Conservation (phyloP, 1,140 invertebrate genomes). For the Matsumurasca onukii region DNA sequence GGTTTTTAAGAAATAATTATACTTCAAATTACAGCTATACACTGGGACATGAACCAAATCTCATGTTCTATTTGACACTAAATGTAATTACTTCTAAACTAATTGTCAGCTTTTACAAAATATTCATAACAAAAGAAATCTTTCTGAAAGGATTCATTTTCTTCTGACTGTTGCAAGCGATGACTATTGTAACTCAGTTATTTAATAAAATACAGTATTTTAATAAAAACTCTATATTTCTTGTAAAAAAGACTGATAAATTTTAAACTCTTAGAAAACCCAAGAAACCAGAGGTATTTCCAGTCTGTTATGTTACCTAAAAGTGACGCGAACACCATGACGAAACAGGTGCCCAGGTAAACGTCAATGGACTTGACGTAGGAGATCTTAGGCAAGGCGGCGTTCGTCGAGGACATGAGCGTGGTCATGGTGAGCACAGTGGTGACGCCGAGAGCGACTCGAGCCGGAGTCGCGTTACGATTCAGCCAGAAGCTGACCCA, state of each 20-base stretch:
- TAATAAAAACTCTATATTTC: conserved; percentile 36
- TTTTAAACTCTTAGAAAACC: neutral
- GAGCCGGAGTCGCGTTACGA: conserved; percentile 93
- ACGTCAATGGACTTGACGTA: conserved; percentile 99
- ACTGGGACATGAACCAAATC: too few relatives aligned
- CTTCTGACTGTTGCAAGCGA: too few relatives aligned
- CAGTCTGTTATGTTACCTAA: conserved; percentile 65
- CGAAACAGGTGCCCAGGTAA: conserved; percentile 96
- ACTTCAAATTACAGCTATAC: too few relatives aligned
- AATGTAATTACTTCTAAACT: too few relatives aligned
- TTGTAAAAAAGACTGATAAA: neutral
- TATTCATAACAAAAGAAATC: too few relatives aligned
- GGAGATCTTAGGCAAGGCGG: conserved; percentile 95
- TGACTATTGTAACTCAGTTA: neutral
- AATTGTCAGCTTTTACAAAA: too few relatives aligned
- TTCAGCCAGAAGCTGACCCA: conserved; percentile 97
- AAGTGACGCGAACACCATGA: conserved; percentile 95
- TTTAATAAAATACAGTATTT: conserved; percentile 33
- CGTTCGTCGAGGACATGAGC: conserved; percentile 97
- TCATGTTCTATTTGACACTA: too few relatives aligned
- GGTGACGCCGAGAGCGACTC: conserved; percentile 95
- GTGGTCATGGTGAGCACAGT: conserved; percentile 99
- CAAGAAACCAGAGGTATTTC: neutral
- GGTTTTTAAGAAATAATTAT: too few relatives aligned
- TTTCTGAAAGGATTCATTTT: too few relatives aligned